These are phyloP conservation scores for Formicarius rufipectus DNA, from an alignment of 2,113 vertebrate species.

Conservation along the genomic window DNA sequence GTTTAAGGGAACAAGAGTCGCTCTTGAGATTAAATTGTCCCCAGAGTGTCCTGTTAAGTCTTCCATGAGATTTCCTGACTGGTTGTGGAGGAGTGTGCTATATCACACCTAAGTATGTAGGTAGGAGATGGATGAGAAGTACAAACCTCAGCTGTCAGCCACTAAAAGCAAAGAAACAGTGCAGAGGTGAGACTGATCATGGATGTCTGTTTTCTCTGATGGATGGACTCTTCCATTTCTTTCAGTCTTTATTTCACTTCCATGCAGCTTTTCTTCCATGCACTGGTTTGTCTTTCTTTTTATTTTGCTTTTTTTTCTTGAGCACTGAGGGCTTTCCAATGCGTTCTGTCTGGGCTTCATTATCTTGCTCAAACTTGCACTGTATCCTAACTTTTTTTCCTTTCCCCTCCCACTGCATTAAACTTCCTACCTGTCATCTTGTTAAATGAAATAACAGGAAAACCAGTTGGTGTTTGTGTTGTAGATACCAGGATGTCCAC, in stretches of 20 bases:
- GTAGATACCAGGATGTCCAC: neutral
- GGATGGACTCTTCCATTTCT: neutral
- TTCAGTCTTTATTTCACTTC: neutral
- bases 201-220: neutral
- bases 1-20: neutral
- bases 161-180: neutral
- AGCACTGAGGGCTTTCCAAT: rapidly evolving
- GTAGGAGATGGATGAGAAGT: neutral
- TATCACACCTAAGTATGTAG: neutral
- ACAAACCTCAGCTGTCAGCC: neutral
- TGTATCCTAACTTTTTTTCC: neutral
- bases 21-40: neutral
- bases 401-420: neutral
- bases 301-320: neutral
- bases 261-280: neutral
- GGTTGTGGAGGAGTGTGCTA: neutral
- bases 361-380: neutral
- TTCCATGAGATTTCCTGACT: neutral
- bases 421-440: neutral
- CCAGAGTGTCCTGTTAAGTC: neutral
- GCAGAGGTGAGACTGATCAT: neutral
- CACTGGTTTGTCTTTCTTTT: neutral
- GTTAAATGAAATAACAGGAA: neutral
- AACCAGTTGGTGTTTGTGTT: neutral
- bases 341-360: neutral